These are phyloP conservation scores for Cosmopolites sordidus DNA, from an alignment of 2,888 invertebrate genomes.

Conservation along the genomic window DNA sequence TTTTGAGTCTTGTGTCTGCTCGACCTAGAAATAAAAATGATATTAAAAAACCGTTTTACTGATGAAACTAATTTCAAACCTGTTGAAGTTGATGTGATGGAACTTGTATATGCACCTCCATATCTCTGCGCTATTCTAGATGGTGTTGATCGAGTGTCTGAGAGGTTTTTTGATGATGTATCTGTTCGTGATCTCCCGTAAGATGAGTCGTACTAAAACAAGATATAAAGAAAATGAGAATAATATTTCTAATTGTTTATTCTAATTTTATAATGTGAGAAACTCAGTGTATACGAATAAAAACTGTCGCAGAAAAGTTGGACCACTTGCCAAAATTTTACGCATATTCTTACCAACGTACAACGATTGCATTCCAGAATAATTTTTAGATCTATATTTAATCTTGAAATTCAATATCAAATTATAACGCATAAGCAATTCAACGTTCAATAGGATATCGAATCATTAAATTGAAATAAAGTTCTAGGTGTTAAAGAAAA, in stretches of 20 bases:
- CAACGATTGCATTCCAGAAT: background rate
- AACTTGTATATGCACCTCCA: conserved; percentile 34
- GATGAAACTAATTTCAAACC: conserved; percentile 15
- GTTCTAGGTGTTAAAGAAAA: too few species aligned
- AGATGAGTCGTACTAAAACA: conserved; percentile 41
- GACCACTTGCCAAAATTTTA: conserved; percentile 7
- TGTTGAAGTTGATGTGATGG: conserved; percentile 3
- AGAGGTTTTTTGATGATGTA: conserved; percentile 34
- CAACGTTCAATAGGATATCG: too few species aligned
- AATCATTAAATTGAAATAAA: too few species aligned
- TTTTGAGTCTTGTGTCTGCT: conserved; percentile 24
- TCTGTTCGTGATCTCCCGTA: conserved; percentile 38
- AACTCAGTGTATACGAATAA: too few species aligned
- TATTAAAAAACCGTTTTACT: too few species aligned
- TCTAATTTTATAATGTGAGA: too few species aligned
- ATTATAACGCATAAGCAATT: too few species aligned
- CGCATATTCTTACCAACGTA: background rate
- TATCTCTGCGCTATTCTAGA: conserved; percentile 40
- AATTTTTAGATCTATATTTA: background rate
- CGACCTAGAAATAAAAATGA: conserved; percentile 22
- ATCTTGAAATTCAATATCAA: background rate
- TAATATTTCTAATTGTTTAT: too few species aligned
- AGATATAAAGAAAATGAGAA: too few species aligned
- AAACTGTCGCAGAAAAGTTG: background rate
- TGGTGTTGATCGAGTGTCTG: conserved; percentile 37